Percentiles rank a stretch among this genome's conserved stretches.
These are phyloP conservation scores for Ectobius pallidus DNA, from an alignment of 2,888 invertebrate genomes.

Conservation along the genomic window DNA sequence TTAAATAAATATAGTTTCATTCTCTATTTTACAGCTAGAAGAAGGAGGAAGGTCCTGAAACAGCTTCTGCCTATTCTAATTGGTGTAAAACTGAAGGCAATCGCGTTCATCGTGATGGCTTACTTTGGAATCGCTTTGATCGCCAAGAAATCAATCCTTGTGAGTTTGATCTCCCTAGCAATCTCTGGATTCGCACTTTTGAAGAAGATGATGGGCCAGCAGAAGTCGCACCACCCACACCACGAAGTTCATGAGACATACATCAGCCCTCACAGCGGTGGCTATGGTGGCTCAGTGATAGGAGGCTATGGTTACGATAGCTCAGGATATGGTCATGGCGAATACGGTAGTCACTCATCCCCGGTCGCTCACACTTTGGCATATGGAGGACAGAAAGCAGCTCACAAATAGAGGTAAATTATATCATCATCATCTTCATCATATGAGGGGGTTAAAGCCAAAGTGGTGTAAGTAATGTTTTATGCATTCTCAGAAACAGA, in stretches of 20 bases:
- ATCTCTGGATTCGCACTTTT: conserved; percentile 61
- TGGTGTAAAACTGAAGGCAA: conserved; percentile 65
- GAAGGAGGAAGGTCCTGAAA: conserved; percentile 63
- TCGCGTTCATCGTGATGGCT: conserved; percentile 59
- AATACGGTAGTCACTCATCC: conserved; percentile 59
- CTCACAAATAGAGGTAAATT: not conserved
- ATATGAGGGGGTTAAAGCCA: no score
- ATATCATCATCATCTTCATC: no score
- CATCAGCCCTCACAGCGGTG: conserved; percentile 45
- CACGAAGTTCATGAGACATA: conserved; percentile 44
- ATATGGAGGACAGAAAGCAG: conserved; percentile 57
- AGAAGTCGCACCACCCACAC: conserved; percentile 43
- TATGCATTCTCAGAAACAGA: no score
- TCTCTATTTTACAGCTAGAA: conserved; percentile 60
- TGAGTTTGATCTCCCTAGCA: conserved; percentile 64
- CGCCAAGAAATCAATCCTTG: conserved; percentile 68
- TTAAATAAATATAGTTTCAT: not conserved
- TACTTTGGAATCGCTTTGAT: conserved; percentile 64
- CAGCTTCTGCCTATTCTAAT: conserved; percentile 63
- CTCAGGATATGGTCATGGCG: conserved; percentile 53
- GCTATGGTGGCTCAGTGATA: conserved; percentile 43
- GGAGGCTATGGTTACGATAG: no score
- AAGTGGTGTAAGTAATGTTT: no score
- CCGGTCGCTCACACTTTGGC: conserved; percentile 61
- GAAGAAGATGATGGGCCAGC: conserved; percentile 51